Percentiles rank a stretch among this genome's conserved stretches.
Evolutionary conservation across 2,113 vertebrate genomes (phyloP).

Genomic region (Macaca mulatta): DNA sequence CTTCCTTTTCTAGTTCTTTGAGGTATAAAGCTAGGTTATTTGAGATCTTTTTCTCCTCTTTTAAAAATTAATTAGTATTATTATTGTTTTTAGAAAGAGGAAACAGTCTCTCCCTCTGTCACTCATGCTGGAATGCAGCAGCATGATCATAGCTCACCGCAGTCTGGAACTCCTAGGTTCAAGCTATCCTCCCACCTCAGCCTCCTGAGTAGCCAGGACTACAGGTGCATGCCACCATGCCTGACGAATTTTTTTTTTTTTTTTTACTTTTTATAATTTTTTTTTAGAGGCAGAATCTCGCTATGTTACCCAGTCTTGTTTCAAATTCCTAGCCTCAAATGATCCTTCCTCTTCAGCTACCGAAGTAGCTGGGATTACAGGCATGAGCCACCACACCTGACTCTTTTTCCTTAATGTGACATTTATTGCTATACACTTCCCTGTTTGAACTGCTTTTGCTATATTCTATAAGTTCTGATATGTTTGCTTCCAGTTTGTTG

Average conservation of each 20-base stretch:
- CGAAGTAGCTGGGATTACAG: not conserved
- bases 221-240: not conserved
- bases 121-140: not conserved
- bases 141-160: not conserved
- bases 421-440: not conserved
- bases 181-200: not conserved
- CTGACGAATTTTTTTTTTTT: not conserved
- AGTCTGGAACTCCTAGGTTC: not conserved
- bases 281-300: not conserved
- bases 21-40: not conserved
- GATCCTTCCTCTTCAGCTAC: not conserved
- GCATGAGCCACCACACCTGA: not conserved
- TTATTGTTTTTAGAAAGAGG: not conserved
- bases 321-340: not conserved
- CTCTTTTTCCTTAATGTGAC: not conserved
- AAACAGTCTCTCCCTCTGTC: not conserved
- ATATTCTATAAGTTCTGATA: not conserved
- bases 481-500: not conserved
- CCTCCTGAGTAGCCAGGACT: not conserved
- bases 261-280: not conserved
- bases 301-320: not conserved
- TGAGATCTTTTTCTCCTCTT: not conserved
- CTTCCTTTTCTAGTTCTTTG: not conserved
- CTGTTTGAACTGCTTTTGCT: not conserved
- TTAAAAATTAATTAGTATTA: not conserved